Percentiles rank a stretch among this genome's conserved stretches.
Evolutionary conservation across 2,888 invertebrate species (phyloP).

Genomic region (Rapana venosa): DNA sequence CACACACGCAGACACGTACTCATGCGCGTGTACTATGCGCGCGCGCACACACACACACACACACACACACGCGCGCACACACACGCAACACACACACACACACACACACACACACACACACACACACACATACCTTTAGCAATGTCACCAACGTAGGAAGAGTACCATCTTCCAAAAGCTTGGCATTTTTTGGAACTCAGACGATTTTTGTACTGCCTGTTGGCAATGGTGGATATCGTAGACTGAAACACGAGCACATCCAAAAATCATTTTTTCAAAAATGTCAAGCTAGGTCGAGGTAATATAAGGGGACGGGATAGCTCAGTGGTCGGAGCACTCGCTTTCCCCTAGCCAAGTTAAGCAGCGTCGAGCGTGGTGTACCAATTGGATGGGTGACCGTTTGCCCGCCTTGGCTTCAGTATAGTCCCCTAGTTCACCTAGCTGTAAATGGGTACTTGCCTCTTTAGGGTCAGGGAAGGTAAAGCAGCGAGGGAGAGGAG

Average conservation of each 20-base stretch:
- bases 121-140: not conserved
- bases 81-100: not conserved
- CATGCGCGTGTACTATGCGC: not conserved
- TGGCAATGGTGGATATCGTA: slow-evolving; percentile 76
- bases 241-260: slow-evolving; percentile 61
- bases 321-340: too few species aligned
- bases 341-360: too few species aligned
- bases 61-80: not conserved
- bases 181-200: slow-evolving; percentile 71
- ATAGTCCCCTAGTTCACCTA: too few species aligned
- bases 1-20: not conserved
- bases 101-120: slow-evolving; percentile 12
- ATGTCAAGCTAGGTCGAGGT: too few species aligned
- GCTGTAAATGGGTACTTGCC: too few species aligned
- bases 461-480: too few species aligned
- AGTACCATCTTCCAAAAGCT: slow-evolving; percentile 77
- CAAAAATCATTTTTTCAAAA: too few species aligned
- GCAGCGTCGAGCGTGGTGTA: too few species aligned
- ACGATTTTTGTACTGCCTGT: slow-evolving; percentile 72
- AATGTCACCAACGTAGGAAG: slow-evolving; percentile 51
- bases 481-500: too few species aligned
- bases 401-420: too few species aligned
- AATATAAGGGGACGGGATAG: too few species aligned
- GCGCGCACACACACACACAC: slow-evolving; percentile 6
- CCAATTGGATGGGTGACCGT: too few species aligned